phyloP scores from a whole-genome alignment of 2,888 invertebrate species.

The Gymnosoma rotundatum region DNA sequence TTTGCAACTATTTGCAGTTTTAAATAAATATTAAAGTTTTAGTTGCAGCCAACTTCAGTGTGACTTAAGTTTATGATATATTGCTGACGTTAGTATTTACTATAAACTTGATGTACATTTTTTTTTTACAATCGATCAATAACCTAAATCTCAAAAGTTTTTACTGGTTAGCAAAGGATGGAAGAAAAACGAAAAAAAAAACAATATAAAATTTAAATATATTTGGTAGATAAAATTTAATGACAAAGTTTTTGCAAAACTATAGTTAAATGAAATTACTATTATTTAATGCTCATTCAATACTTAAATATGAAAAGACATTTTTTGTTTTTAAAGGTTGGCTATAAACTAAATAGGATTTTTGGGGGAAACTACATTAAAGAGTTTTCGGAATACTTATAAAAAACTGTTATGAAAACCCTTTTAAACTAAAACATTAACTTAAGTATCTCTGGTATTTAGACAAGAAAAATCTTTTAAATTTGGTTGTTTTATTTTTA shows the following conservation, averaged over 20 bases:
- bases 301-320: too few relatives aligned
- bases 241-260: not conserved
- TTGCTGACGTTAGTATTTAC: not conserved
- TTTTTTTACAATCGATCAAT: constrained; percentile 24
- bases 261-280: not conserved
- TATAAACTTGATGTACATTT: constrained; percentile 6
- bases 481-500: too few relatives aligned
- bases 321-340: too few relatives aligned
- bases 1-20: not conserved
- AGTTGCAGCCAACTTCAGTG: constrained; percentile 8
- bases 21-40: constrained; percentile 11
- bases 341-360: too few relatives aligned
- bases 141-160: constrained; percentile 38
- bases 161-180: constrained; percentile 8
- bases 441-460: too few relatives aligned
- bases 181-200: not conserved
- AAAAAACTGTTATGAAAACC: too few relatives aligned
- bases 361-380: too few relatives aligned
- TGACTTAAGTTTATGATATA: constrained; percentile 44
- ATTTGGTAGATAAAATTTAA: not conserved
- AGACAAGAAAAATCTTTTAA: too few relatives aligned
- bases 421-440: too few relatives aligned
- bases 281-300: not conserved
- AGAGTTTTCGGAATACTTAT: too few relatives aligned
- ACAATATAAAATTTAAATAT: not conserved